Base-by-base conservation (phyloP, 2,113 vertebrate genomes). In the Peromyscus californicus region DNA sequence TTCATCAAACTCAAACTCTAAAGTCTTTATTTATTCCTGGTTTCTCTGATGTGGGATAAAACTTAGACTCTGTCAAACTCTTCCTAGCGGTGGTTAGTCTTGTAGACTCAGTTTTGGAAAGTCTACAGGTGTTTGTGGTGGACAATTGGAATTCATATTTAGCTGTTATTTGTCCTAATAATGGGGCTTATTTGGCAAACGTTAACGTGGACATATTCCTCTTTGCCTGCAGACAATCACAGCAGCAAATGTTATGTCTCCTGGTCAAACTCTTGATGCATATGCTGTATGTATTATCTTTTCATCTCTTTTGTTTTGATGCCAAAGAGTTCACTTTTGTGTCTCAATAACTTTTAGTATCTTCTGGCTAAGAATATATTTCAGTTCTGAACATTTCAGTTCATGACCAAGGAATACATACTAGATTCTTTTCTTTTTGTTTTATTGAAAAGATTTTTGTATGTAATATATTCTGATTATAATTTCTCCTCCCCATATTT, bases 181-280 rank as follows among this genome's bases (percentile, higher is more conserved):
- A 3, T 29, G 85, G 54, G 72, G 10, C 72, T 93, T 95, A 57
- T 69, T 92, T 61, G 22, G 67, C n/a, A 94, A 89, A 31, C 92
- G 24, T 94, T 78, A 93, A 74, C 16, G 45, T 84, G 36, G 12
- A 21, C 54, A 72, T 24, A 83, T 67, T 0, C 59, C 22, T n/a
- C 10, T 87, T 90, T 63, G 22, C 54, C 78, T 88, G 16, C 69
- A 10, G 12, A 85, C 4, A 51, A 79, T 2, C 48, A 13, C 57
- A 16, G 42, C 90, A 92, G 26, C 12, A 89, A 42, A 89, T 12
- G 74, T 84, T 93, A 24, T 84, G 70, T 67, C 4, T 78, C 5
- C 61, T 83, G 69, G 33, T 69, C 80, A 95, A 57, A 88, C 8
- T 87, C 57, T 69, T 72, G 6, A 29, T 16, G 51, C 39, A 3